Evolutionary conservation across 2,113 vertebrate genomes (phyloP).

Genomic region (Lasiurus borealis): DNA sequence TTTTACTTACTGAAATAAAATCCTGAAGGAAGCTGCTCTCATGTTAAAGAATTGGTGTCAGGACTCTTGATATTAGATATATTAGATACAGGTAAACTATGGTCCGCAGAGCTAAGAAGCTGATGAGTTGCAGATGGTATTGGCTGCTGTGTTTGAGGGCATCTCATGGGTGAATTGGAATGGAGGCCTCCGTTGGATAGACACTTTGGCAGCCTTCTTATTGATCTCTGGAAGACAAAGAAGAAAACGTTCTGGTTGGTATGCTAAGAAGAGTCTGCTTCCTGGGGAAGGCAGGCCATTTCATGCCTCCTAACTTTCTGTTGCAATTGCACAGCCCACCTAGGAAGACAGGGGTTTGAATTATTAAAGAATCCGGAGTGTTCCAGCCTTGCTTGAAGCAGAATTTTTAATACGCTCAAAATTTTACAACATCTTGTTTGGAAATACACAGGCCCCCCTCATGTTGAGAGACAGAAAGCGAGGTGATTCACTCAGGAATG

Average conservation of each 20-base stretch:
- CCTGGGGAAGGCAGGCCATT: slow-evolving; percentile 59
- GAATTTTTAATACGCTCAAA: slow-evolving; percentile 68
- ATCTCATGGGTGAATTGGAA: slow-evolving; percentile 62
- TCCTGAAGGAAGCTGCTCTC: slow-evolving; percentile 56
- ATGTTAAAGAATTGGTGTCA: slow-evolving; percentile 49
- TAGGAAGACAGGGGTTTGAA: slow-evolving; percentile 78
- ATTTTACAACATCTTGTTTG: slow-evolving; percentile 60
- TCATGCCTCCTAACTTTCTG: slow-evolving; percentile 56
- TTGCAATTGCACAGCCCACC: slow-evolving; percentile 58
- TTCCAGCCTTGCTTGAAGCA: slow-evolving; percentile 72
- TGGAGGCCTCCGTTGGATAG: slow-evolving; percentile 60
- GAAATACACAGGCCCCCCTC: slow-evolving; percentile 3
- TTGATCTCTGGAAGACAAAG: slow-evolving; percentile 78
- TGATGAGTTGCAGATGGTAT: slow-evolving; percentile 55
- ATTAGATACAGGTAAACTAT: slow-evolving; percentile 41
- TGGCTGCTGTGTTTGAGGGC: slow-evolving; percentile 43
- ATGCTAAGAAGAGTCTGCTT: slow-evolving; percentile 68
- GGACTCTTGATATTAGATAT: slow-evolving; percentile 59
- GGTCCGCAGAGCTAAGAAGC: slow-evolving; percentile 45
- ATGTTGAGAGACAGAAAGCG: not conserved
- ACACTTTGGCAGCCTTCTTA: slow-evolving; percentile 67
- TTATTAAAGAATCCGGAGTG: slow-evolving; percentile 78
- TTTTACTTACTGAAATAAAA: slow-evolving; percentile 67
- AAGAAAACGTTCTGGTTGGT: slow-evolving; percentile 46
- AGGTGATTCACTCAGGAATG: not conserved